Base-by-base conservation (phyloP, 2,797 vertebrate genomes). In the Pseudomugil tenellus region DNA sequence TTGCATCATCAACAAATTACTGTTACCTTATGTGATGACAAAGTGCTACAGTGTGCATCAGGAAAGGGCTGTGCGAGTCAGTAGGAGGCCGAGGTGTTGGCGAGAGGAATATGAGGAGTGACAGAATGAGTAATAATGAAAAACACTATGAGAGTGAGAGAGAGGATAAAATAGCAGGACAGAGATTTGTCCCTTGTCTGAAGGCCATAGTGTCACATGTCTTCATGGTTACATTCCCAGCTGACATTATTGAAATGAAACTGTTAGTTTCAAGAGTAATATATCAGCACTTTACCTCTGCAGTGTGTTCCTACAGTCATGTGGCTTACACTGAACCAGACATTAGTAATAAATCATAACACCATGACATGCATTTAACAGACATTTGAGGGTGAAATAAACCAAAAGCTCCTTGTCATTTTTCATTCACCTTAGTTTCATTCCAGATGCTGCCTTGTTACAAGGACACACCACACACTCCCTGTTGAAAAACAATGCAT, bases 1-100 rank as follows among this genome's bases (percentile, higher is more conserved):
- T 43, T 77, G 69, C 80, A 63, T 82, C 68, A 72, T 78, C 68
- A 70, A 79, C 73, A 81, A 59, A 81, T 74, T 63, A 41, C 26
- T 19, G 39, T 39, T 53, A 68, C 26, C 61, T 34, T 66, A 77
- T 31, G 12, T 2, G 8, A 63, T 76, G 67, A 70, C 65, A 82
- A 69, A 74, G 71, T 62, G 72, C 58, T n/a, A 58, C 32, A 26
- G 23, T 74, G 54, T 58, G 63, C 70, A 71, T 53, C 0, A 1
- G 21, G 23, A 43, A 60, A 63, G 56, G 74, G 46, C 3, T 37
- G 35, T 75, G 58, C 61, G 26, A 81, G 64, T 70, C 74, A 60
- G 51, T 64, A 2, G 35, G 57, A 72, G 7, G 64, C 65, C 2
- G 49, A 70, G 57, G 60, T 69, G 66, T 53, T 48, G 49, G 64